These are phyloP conservation scores for Drosophila atroscutellata DNA, from an alignment of 2,888 invertebrate species.

Conservation along the genomic window DNA sequence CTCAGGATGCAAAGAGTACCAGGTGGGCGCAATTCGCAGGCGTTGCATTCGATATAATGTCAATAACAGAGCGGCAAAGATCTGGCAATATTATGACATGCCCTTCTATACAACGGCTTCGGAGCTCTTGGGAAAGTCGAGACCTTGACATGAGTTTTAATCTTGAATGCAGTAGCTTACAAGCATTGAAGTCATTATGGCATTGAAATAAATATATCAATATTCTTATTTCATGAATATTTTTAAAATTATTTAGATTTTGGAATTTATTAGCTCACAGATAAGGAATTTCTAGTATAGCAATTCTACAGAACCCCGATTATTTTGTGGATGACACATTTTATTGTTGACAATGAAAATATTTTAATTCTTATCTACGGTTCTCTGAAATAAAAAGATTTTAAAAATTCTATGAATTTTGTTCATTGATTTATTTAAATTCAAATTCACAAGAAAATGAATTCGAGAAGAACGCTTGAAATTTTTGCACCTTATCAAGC, in stretches of 20 bases:
- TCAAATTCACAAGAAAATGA: neutral
- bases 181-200: neutral
- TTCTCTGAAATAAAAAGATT: neutral
- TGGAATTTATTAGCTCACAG: neutral
- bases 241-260: neutral
- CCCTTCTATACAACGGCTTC: constrained; percentile 77
- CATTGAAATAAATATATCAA: neutral
- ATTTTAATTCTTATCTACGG: neutral
- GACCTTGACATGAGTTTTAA: constrained; percentile 43
- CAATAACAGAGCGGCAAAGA: constrained; percentile 65
- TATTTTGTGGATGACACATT: neutral
- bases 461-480: neutral
- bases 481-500: neutral
- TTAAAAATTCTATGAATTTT: neutral
- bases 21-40: constrained; percentile 76
- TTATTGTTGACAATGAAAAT: neutral
- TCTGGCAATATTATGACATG: constrained; percentile 84
- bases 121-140: constrained; percentile 13
- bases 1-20: constrained; percentile 76
- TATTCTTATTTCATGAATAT: neutral
- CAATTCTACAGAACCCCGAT: neutral
- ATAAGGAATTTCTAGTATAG: neutral
- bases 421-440: neutral
- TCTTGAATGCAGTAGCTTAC: neutral
- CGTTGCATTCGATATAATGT: constrained; percentile 83